phyloP scores from a whole-genome alignment of 2,797 vertebrate genomes.

The Fundulus diaphanus region DNA sequence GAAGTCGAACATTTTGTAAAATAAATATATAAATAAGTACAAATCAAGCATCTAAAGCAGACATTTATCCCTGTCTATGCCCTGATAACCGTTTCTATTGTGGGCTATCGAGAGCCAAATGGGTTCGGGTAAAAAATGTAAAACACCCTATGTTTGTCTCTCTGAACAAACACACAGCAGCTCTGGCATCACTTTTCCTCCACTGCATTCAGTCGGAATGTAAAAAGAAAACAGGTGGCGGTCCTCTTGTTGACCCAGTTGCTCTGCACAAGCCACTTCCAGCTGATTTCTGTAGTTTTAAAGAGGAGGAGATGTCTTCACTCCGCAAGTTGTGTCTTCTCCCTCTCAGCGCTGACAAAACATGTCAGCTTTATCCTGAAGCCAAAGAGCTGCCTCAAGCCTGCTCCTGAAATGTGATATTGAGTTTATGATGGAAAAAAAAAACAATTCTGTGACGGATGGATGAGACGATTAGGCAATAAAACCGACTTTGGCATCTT shows the following conservation, averaged over 20 bases:
- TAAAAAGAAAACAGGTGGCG: slow-evolving; percentile 2
- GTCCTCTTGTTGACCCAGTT: not conserved
- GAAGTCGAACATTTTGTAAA: not conserved
- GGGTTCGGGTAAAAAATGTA: slow-evolving; percentile 21
- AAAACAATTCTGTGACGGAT: slow-evolving; percentile 8
- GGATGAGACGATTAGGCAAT: slow-evolving; percentile 4
- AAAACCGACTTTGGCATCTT: slow-evolving; percentile 11
- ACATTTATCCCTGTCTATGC: not conserved
- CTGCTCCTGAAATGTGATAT: slow-evolving; percentile 29
- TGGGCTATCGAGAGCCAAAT: slow-evolving; percentile 25
- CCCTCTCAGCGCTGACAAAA: slow-evolving; percentile 40
- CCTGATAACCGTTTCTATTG: slow-evolving; percentile 12
- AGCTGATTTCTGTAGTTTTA: slow-evolving; percentile 24
- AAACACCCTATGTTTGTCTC: slow-evolving; percentile 6
- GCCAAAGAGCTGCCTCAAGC: slow-evolving; percentile 44
- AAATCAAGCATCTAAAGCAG: not conserved
- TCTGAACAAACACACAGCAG: not conserved
- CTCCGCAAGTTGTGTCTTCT: slow-evolving; percentile 16
- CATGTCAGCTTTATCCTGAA: slow-evolving; percentile 35
- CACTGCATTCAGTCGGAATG: not conserved
- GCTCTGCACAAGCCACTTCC: slow-evolving; percentile 2
- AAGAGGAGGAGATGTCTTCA: slow-evolving; percentile 25
- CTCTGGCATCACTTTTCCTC: not conserved
- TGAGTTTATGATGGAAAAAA: slow-evolving; percentile 9
- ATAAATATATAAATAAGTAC: not conserved